Percentiles rank a stretch among this genome's conserved stretches.
phyloP scores from a whole-genome alignment of 1,140 invertebrate genomes.

The Leptopilina boulardi region DNA sequence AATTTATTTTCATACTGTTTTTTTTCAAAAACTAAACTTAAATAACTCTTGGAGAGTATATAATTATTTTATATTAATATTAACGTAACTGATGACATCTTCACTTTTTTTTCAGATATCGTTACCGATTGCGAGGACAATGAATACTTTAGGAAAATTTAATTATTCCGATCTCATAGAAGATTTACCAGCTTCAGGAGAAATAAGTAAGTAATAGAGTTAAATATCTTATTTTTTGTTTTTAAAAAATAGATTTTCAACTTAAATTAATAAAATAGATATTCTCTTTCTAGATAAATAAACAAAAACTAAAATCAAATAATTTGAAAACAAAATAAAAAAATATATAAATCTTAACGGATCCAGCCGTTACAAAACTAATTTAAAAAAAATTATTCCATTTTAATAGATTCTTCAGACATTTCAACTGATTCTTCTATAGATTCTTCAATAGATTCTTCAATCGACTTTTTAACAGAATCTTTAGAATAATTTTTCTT shows the following conservation, averaged over 20 bases:
- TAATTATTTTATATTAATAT: not conserved
- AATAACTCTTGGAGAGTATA: too few relatives aligned
- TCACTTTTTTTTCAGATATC: not conserved
- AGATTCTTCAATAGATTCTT: conserved; percentile 41
- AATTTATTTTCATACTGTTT: too few relatives aligned
- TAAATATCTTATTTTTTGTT: not conserved
- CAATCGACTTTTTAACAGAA: conserved; percentile 38
- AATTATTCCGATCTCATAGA: not conserved
- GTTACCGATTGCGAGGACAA: conserved; percentile 4
- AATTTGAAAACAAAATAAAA: not conserved
- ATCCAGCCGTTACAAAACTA: not conserved
- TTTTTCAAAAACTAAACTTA: too few relatives aligned
- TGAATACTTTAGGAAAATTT: conserved; percentile 11
- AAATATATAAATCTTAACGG: not conserved
- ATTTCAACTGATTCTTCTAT: conserved; percentile 40
- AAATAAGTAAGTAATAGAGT: not conserved
- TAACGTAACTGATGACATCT: not conserved
- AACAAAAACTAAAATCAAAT: not conserved
- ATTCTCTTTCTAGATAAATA: not conserved
- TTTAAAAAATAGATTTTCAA: not conserved
- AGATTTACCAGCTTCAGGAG: not conserved
- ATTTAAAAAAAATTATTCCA: not conserved
- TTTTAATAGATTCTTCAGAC: conserved; percentile 38
- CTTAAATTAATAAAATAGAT: not conserved
- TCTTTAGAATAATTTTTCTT: conserved; percentile 34